Base-by-base conservation (phyloP, 1,140 invertebrate species). In the Drosophila sproati region DNA sequence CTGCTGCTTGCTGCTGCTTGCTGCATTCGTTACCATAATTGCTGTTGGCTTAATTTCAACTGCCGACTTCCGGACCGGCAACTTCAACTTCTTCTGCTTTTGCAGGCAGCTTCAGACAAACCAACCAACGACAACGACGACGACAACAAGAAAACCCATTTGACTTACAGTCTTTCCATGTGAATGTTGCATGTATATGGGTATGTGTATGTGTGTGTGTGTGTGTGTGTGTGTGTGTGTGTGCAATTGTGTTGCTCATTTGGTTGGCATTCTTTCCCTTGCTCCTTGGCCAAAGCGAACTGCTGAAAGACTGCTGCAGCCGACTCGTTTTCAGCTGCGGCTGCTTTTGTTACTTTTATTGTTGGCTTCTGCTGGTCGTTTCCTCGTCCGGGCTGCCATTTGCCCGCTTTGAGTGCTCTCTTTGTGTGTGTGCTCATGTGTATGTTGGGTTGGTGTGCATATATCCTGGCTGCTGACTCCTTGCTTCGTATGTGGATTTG, bases 11-110 rank as follows among this genome's bases (percentile, higher is more conserved):
- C 51, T 73, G 82, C 73, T 87, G 83, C 72, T 82, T 88, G 82
- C 80, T 81, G 69, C 80, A 88, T 82, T 86, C 86, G 79, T 82
- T 79, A 80, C 83, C 80, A 88, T 87, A 88, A 88, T 87, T 88
- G 82, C 82, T 87, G 82, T 87, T 87, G 82, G 82, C 82, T 87
- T 87, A 87, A 87, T 87, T 87, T 87, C 73, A 87, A 87, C 83
- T 71, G 82, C 73, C 83, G 81, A 87, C 82, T 87, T 87, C 82
- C 82, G 85, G 71, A 73, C 71, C 83, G 79, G 82, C 83, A 80
- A 88, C 82, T 88, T 77, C 79, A 79, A 73, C 50, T 59, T 6
- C 66, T 70, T 63, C 39, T 51, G 45, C 41, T 59, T 3, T 7
- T 47, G 51, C 62, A 32, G 28, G 32, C 54, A 68, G 63, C 28